These are phyloP conservation scores for Nyctibius bracteatus DNA, from an alignment of 2,113 vertebrate genomes.

Conservation along the genomic window DNA sequence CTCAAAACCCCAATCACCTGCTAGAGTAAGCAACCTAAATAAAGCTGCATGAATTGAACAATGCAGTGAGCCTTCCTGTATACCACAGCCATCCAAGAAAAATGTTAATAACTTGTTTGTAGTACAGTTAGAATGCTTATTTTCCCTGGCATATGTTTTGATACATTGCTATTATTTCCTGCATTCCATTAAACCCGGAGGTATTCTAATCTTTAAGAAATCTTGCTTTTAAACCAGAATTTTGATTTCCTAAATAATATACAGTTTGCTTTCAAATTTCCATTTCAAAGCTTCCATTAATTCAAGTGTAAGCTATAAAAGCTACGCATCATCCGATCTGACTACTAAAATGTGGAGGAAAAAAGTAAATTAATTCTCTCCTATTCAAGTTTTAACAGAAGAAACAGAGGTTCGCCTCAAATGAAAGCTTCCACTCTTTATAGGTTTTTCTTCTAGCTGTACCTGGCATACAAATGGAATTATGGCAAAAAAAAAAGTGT, in stretches of 20 bases:
- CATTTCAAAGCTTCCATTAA: slow-evolving; percentile 30
- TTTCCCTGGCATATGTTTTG: not conserved
- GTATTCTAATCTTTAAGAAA: not conserved
- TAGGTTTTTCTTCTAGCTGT: not conserved
- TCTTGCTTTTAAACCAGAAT: not conserved
- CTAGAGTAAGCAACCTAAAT: not conserved
- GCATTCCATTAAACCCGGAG: not conserved
- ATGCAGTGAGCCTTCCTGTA: not conserved
- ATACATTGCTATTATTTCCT: not conserved
- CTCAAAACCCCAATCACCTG: not conserved
- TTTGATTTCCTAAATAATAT: not conserved
- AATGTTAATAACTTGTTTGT: not conserved
- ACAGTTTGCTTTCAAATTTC: slow-evolving; percentile 31
- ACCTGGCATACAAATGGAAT: not conserved
- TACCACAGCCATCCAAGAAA: not conserved
- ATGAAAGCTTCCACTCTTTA: not conserved
- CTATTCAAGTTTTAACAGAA: not conserved
- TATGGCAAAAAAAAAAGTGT: not conserved
- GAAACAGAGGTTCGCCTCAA: not conserved
- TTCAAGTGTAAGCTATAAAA: slow-evolving; percentile 24
- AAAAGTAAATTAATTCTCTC: not conserved
- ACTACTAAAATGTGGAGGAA: not conserved
- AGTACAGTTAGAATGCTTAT: not conserved
- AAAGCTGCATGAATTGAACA: not conserved
- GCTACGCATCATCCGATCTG: not conserved